Conservation (phyloP, 2,113 vertebrate genomes). For the Rafetus swinhoei region DNA sequence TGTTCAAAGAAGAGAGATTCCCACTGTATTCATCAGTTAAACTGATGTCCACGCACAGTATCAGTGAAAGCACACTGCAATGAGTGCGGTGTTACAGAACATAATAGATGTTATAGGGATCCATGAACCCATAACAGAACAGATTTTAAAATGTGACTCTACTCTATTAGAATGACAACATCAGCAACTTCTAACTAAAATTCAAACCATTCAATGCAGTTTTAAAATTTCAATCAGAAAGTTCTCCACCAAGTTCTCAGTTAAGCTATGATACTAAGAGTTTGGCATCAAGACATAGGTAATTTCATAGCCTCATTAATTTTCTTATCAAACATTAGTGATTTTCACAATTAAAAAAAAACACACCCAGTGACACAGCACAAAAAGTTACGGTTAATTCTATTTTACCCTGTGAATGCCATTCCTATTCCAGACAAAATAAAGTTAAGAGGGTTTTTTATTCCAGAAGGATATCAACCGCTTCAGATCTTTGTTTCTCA, state of each 20-base stretch:
- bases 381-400: background rate
- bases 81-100: background rate
- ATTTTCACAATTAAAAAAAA: background rate
- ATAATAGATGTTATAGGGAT: background rate
- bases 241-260: background rate
- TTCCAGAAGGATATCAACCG: background rate
- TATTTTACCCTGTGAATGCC: background rate
- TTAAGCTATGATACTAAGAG: background rate
- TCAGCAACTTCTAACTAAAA: background rate
- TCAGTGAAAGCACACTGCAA: background rate
- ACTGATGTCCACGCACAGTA: background rate
- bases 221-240: background rate
- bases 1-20: background rate
- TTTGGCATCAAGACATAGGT: background rate
- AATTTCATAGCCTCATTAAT: background rate
- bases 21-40: background rate
- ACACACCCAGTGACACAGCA: background rate
- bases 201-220: background rate
- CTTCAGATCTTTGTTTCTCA: background rate
- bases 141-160: background rate
- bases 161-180: background rate
- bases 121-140: background rate
- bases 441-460: background rate
- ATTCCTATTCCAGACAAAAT: background rate
- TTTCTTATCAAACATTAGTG: background rate